These are phyloP conservation scores for Netelia virgata DNA, from an alignment of 2,888 invertebrate genomes.

Conservation along the genomic window DNA sequence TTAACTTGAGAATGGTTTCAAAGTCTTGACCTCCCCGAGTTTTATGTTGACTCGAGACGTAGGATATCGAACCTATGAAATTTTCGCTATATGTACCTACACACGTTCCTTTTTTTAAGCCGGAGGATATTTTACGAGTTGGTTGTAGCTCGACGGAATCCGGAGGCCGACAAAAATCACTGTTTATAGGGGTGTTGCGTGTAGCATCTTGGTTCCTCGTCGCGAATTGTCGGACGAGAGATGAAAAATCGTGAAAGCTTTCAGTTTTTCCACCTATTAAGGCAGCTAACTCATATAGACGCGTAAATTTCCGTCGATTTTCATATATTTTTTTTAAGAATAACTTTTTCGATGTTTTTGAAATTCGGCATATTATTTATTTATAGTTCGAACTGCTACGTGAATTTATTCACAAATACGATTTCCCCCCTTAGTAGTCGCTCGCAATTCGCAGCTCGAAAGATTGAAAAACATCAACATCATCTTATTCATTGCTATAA, in stretches of 20 bases:
- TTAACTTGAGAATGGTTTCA: conserved; percentile 22
- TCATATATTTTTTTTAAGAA: too few relatives aligned
- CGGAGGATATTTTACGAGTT: conserved; percentile 30
- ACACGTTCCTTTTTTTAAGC: conserved; percentile 1
- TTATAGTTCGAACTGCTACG: too few relatives aligned
- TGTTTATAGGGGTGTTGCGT: not conserved
- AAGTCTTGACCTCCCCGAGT: not conserved
- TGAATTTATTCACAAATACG: too few relatives aligned
- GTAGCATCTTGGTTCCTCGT: too few relatives aligned
- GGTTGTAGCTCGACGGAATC: conserved; percentile 5
- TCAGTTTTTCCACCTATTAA: not conserved
- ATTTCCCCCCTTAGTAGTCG: too few relatives aligned
- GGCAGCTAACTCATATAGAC: too few relatives aligned
- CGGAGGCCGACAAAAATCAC: not conserved
- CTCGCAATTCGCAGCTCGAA: too few relatives aligned
- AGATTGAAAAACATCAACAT: too few relatives aligned
- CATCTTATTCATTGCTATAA: not conserved
- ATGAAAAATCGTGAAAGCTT: not conserved
- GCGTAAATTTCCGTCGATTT: too few relatives aligned
- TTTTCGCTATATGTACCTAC: conserved; percentile 24
- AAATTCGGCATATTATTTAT: too few relatives aligned
- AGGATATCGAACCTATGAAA: conserved; percentile 14
- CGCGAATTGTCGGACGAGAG: too few relatives aligned
- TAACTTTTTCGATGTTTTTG: too few relatives aligned
- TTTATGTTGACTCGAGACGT: not conserved